Base-by-base conservation (phyloP, 2,888 invertebrate genomes). In the Apamea crenata region DNA sequence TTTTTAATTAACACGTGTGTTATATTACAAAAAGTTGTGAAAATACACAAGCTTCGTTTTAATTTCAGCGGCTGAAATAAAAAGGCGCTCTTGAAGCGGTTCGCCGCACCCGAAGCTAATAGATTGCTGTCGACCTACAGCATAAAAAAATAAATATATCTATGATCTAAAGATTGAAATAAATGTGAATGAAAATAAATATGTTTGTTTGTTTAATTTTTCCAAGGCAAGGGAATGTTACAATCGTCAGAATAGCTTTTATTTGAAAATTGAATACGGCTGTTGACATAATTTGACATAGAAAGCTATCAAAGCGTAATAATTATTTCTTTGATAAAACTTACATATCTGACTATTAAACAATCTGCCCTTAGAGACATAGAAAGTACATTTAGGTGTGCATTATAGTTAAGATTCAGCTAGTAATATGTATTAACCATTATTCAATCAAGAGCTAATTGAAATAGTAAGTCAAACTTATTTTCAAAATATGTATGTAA, bases 61-160 rank as follows among this genome's bases (percentile, higher is more conserved):
- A 71, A 70, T 81, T 80, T 70, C n/a, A 40, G 40, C 7, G 5
- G 50, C 14, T 63, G n/a, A 80, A 61, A 61, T 79, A 21, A 59
- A 74, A 79, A 36, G 1, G 18, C 16, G 47, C 21, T 16, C 25
- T 66, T 47, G 21, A 29, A 67, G 14, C 25, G 32, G 40, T 50
- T 79, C 25, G 14, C 25, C 6, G 44, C 44, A 50, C 1, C 2
- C 21, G 1, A 4, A 7, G 14, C 6, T 2, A 40, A 74, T n/a
- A 29, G 21, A 74, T 75, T 32, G 32, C 14, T 18, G 32, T 21
- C 5, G 18, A 25, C 73, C 6, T 59, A 32, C 14, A n/a, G 25
- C 25, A 25, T n/a, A 56, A 5, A n/a, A 59, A 59, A 12, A n/a
- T 56, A 56, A 56, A 56, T n/a, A 59, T n/a, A 59, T n/a, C 56